Percentiles rank a stretch among this genome's conserved stretches.
These are phyloP conservation scores for Peromyscus californicus DNA, from an alignment of 2,113 vertebrate genomes.

Conservation along the genomic window DNA sequence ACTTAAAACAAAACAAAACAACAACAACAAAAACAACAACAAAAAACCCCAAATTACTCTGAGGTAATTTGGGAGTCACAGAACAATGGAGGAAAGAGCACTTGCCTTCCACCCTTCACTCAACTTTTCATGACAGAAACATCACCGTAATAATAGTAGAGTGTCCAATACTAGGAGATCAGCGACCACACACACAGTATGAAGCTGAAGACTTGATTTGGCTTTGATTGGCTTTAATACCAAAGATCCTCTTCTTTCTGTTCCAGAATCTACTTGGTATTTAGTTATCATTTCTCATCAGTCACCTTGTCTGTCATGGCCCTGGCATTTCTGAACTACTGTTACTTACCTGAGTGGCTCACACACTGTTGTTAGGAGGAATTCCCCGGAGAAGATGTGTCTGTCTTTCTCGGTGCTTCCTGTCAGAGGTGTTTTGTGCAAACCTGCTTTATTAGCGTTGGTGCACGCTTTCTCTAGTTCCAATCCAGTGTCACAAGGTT, in stretches of 20 bases:
- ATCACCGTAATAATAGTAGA: background rate
- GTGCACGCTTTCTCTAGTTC: background rate
- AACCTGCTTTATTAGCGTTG: background rate
- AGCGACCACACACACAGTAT: too few species aligned
- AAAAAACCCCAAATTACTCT: background rate
- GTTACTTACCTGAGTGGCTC: background rate
- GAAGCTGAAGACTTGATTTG: background rate
- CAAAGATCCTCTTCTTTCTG: background rate
- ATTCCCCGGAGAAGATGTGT: background rate
- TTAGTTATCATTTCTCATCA: background rate
- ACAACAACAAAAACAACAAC: too few species aligned
- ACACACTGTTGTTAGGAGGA: background rate
- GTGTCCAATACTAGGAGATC: background rate
- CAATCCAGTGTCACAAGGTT: background rate
- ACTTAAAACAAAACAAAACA: background rate
- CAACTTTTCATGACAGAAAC: background rate
- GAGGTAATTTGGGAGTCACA: background rate
- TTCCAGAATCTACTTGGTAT: background rate
- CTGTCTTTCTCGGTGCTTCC: background rate
- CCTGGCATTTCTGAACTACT: constrained; percentile 1
- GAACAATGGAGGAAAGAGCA: background rate
- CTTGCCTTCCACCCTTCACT: background rate
- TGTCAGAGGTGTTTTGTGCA: background rate
- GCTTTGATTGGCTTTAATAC: background rate
- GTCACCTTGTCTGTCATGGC: background rate